These are phyloP conservation scores for Epistrophe eligans DNA, from an alignment of 2,888 invertebrate genomes.

Conservation along the genomic window DNA sequence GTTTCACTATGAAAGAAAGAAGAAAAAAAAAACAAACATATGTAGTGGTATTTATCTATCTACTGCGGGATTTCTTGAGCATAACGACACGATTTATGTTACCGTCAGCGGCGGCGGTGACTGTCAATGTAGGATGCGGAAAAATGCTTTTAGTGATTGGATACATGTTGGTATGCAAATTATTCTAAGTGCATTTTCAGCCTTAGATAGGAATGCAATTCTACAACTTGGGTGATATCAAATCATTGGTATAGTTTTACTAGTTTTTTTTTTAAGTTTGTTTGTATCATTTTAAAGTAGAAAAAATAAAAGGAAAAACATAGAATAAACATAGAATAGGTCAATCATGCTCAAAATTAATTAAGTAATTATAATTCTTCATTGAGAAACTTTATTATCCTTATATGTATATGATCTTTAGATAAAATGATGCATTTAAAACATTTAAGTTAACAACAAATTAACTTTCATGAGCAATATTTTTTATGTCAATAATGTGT, in stretches of 20 bases:
- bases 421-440: not conserved
- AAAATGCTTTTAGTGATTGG: conserved; percentile 47
- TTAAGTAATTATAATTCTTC: not conserved
- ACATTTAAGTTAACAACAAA: not conserved
- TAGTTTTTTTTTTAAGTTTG: not conserved
- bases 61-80: conserved; percentile 3
- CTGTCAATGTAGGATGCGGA: conserved; percentile 2
- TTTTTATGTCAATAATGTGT: not conserved
- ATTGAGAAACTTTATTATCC: not conserved
- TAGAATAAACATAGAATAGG: conserved; percentile 1
- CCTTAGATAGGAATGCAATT: conserved; percentile 14
- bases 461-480: not conserved
- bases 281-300: not conserved
- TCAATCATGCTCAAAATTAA: not conserved
- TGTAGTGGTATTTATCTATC: not conserved
- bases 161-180: conserved; percentile 31
- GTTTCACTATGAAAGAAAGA: conserved; percentile 21
- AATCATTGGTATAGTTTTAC: not conserved
- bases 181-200: conserved; percentile 30
- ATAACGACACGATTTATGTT: not conserved
- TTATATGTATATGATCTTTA: too few relatives aligned
- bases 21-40: not conserved
- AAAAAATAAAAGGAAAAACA: not conserved
- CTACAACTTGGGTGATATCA: conserved; percentile 14
- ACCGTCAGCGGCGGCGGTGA: not conserved